phyloP scores from a whole-genome alignment of 2,888 invertebrate genomes.

The Andrena trimmerana region DNA sequence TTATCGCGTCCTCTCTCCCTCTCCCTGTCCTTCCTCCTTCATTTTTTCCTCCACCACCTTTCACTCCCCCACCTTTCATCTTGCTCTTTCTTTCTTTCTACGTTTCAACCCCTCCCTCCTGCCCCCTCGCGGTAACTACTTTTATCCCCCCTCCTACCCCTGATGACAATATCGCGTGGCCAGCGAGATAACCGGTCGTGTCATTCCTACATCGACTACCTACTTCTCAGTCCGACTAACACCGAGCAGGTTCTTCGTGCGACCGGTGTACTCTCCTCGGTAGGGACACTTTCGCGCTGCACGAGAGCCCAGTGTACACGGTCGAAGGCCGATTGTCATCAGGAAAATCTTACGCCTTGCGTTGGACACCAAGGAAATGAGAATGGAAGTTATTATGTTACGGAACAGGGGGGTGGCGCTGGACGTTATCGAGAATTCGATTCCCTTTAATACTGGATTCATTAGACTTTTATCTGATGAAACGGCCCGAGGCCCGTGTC shows the following conservation, averaged over 20 bases:
- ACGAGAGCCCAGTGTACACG: slow-evolving; percentile 66
- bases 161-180: slow-evolving; percentile 86
- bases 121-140: slow-evolving; percentile 70
- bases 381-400: slow-evolving; percentile 69
- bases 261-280: slow-evolving; percentile 57
- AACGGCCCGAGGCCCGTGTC: neutral
- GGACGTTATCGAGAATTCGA: slow-evolving; percentile 55
- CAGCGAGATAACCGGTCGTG: slow-evolving; percentile 84
- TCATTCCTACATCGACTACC: slow-evolving; percentile 84
- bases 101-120: slow-evolving; percentile 45
- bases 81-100: slow-evolving; percentile 60
- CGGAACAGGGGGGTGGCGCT: slow-evolving; percentile 48
- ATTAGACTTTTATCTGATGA: slow-evolving; percentile 53
- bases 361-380: slow-evolving; percentile 63
- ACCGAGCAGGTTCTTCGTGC: slow-evolving; percentile 46
- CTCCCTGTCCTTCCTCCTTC: slow-evolving; percentile 63
- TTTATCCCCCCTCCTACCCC: slow-evolving; percentile 75
- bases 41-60: slow-evolving; percentile 70
- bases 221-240: slow-evolving; percentile 77
- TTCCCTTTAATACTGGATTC: slow-evolving; percentile 59
- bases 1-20: slow-evolving; percentile 71
- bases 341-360: slow-evolving; percentile 66
- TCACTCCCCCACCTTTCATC: slow-evolving; percentile 39
- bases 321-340: slow-evolving; percentile 68
- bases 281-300: slow-evolving; percentile 70